These are phyloP conservation scores for Sinella curviseta DNA, from an alignment of 1,140 invertebrate genomes.

Conservation along the genomic window DNA sequence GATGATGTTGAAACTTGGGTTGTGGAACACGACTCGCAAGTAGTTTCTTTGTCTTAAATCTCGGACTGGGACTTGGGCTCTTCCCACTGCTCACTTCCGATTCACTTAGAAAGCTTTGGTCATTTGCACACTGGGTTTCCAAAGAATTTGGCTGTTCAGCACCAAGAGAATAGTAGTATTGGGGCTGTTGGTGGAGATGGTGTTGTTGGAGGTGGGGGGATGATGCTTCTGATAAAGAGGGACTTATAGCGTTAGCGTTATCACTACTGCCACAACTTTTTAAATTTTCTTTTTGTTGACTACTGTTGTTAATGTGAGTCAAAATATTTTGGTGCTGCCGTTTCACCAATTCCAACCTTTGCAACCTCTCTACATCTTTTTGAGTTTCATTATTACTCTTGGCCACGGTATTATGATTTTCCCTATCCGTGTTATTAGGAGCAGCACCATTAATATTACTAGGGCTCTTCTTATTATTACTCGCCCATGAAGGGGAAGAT, in stretches of 20 bases:
- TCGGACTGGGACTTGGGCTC: conserved; percentile 17
- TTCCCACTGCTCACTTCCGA: conserved; percentile 6
- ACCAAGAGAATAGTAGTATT: background rate
- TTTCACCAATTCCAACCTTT: conserved; percentile 19
- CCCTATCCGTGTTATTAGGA: background rate
- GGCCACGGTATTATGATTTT: conserved; percentile 17
- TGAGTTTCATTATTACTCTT: background rate
- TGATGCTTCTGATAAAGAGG: background rate
- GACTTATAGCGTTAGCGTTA: background rate
- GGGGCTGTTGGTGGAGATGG: too few species aligned
- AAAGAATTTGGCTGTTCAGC: conserved; percentile 20
- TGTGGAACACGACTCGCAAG: background rate
- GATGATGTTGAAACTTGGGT: too few species aligned
- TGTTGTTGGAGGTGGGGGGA: too few species aligned
- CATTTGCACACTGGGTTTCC: conserved; percentile 13
- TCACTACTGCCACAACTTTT: background rate
- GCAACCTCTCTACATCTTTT: conserved; percentile 7
- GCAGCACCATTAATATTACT: background rate
- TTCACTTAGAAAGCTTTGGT: conserved; percentile 3
- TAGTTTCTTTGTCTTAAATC: background rate
- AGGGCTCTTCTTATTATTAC: background rate
- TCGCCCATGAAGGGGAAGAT: background rate
- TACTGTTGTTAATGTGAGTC: conserved; percentile 4
- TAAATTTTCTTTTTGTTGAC: background rate
- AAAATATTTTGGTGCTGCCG: conserved; percentile 1